Evolutionary conservation across 2,888 invertebrate species (phyloP).

Genomic region (Geotrupes spiniger): DNA sequence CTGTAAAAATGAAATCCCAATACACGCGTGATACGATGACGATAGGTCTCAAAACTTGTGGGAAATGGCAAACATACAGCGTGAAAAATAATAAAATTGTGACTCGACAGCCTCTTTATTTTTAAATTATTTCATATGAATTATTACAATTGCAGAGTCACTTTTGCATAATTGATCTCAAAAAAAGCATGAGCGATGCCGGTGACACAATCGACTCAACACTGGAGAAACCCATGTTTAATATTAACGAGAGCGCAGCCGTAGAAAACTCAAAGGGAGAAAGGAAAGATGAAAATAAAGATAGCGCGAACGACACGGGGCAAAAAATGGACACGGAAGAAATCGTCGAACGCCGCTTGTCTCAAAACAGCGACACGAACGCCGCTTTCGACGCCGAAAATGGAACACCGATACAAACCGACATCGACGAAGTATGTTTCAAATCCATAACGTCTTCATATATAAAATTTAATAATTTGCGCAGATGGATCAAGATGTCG

Average conservation of each 20-base stretch:
- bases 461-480: conserved; percentile 1
- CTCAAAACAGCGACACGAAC: conserved; percentile 45
- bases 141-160: conserved; percentile 40
- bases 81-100: no score
- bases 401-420: conserved; percentile 43
- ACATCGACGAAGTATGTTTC: conserved; percentile 44
- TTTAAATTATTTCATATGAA: neutral
- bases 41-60: no score
- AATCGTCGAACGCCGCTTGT: conserved; percentile 40
- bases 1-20: no score
- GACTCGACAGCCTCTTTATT: no score
- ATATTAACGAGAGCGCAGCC: conserved; percentile 24
- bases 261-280: conserved; percentile 21
- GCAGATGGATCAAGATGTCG: conserved; percentile 44
- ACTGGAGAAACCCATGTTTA: conserved; percentile 25
- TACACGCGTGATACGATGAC: no score
- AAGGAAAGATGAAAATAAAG: conserved; percentile 46
- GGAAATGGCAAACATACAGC: no score
- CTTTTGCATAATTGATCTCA: conserved; percentile 46
- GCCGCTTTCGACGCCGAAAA: conserved; percentile 35
- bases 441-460: no score
- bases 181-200: conserved; percentile 43
- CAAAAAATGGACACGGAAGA: conserved; percentile 38
- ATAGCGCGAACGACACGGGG: conserved; percentile 40
- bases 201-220: conserved; percentile 12